Conservation (phyloP, 2,797 vertebrate genomes). For the Fistularia tabacaria region DNA sequence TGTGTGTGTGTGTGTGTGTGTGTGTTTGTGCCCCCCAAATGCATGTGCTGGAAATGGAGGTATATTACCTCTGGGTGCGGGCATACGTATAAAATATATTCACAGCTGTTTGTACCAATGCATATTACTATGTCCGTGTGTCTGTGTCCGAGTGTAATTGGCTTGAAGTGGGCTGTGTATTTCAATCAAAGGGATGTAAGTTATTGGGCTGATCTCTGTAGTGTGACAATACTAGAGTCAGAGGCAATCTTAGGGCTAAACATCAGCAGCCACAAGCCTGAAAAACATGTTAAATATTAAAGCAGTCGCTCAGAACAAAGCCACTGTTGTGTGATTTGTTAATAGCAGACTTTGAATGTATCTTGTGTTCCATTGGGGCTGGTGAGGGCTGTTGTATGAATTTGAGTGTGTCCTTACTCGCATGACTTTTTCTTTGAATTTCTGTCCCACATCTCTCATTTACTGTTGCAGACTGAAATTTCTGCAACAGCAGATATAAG, state of each 20-base stretch:
- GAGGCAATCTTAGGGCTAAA: conserved; percentile 56
- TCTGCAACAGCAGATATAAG: no score
- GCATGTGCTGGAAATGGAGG: no score
- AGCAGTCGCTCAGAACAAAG: conserved; percentile 61
- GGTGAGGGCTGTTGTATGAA: no score
- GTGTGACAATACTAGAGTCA: conserved; percentile 59
- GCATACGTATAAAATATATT: conserved; percentile 4
- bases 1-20: no score
- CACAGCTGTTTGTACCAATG: conserved; percentile 3
- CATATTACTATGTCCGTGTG: conserved; percentile 8
- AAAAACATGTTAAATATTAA: conserved; percentile 65
- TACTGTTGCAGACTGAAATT: no score
- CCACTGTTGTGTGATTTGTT: conserved; percentile 19
- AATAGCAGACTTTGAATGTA: conserved; percentile 13
- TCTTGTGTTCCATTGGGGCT: no score
- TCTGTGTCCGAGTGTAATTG: conserved; percentile 50
- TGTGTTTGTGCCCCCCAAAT: no score
- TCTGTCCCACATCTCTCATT: no score
- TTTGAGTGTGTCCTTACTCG: no score
- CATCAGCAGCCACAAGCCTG: conserved; percentile 47
- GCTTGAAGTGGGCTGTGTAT: conserved; percentile 45
- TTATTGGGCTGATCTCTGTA: conserved; percentile 69
- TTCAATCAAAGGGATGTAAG: conserved; percentile 44
- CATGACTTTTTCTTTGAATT: no score
- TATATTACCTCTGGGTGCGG: conserved; percentile 15